phyloP scores from a whole-genome alignment of 2,113 vertebrate genomes.

The Cyrtonyx montezumae region DNA sequence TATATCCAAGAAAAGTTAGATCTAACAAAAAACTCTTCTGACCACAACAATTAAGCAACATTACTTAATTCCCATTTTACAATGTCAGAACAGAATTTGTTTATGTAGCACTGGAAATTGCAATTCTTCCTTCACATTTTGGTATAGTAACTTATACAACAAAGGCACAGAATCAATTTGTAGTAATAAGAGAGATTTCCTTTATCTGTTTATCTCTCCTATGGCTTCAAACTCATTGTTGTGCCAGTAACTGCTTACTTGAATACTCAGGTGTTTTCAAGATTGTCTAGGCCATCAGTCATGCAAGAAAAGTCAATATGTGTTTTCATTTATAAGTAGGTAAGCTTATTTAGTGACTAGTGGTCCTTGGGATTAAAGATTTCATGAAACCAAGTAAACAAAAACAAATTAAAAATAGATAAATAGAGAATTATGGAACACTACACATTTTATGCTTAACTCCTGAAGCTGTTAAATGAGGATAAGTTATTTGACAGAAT shows the following conservation, averaged over 20 bases:
- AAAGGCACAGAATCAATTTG: not conserved
- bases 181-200: not conserved
- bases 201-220: not conserved
- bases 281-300: not conserved
- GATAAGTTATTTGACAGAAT: slow-evolving; percentile 78
- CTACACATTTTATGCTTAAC: slow-evolving; percentile 55
- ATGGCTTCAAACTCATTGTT: not conserved
- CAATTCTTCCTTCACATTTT: not conserved
- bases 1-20: not conserved
- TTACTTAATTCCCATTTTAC: not conserved
- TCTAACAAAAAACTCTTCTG: not conserved
- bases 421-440: slow-evolving; percentile 58
- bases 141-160: not conserved
- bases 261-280: slow-evolving; percentile 6
- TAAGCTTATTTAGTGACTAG: slow-evolving; percentile 36
- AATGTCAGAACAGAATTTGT: not conserved
- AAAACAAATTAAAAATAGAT: slow-evolving; percentile 44
- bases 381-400: slow-evolving; percentile 42
- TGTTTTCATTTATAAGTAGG: slow-evolving; percentile 41
- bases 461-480: slow-evolving; percentile 69
- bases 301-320: slow-evolving; percentile 23
- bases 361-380: slow-evolving; percentile 34
- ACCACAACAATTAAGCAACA: no score
- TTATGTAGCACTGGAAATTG: not conserved
- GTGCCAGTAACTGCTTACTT: not conserved